Conservation (phyloP, 2,888 invertebrate species). For the Altica lythri region DNA sequence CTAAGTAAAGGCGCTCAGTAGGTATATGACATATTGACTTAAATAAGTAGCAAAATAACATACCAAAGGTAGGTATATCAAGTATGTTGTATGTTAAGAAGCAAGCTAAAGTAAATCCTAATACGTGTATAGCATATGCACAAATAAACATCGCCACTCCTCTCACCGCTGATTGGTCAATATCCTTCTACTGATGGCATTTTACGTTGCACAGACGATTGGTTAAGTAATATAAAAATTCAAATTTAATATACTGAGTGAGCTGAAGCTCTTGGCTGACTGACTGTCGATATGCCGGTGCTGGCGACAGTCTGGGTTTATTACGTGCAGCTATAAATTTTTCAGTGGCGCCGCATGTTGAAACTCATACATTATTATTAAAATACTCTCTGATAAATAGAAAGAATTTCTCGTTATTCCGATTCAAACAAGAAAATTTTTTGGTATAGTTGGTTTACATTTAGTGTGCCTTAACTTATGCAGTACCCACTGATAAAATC, state of each 20-base stretch:
- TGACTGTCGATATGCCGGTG: constrained; percentile 4
- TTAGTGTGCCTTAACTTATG: too few species aligned
- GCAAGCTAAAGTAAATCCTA: constrained; percentile 48
- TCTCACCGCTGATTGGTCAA: constrained; percentile 51
- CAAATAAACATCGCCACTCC: constrained; percentile 55
- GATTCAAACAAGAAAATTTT: too few species aligned
- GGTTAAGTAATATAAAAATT: constrained; percentile 58
- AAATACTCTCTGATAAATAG: too few species aligned
- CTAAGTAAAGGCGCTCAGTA: too few species aligned
- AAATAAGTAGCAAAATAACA: too few species aligned
- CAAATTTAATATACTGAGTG: constrained; percentile 55
- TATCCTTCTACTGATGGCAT: constrained; percentile 51
- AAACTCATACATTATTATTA: too few species aligned
- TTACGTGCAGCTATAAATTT: constrained; percentile 36
- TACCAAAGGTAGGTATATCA: too few species aligned
- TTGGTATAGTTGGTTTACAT: too few species aligned
- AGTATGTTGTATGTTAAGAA: too few species aligned
- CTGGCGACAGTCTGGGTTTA: constrained; percentile 24
- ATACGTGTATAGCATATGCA: constrained; percentile 55
- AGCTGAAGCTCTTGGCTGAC: constrained; percentile 22
- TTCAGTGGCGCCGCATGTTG: neutral
- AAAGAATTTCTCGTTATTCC: too few species aligned
- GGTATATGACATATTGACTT: too few species aligned
- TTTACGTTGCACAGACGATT: constrained; percentile 56
- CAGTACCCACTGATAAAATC: too few species aligned